Evolutionary conservation across 2,797 vertebrate species (phyloP).

Genomic region (Podarcis siculus): DNA sequence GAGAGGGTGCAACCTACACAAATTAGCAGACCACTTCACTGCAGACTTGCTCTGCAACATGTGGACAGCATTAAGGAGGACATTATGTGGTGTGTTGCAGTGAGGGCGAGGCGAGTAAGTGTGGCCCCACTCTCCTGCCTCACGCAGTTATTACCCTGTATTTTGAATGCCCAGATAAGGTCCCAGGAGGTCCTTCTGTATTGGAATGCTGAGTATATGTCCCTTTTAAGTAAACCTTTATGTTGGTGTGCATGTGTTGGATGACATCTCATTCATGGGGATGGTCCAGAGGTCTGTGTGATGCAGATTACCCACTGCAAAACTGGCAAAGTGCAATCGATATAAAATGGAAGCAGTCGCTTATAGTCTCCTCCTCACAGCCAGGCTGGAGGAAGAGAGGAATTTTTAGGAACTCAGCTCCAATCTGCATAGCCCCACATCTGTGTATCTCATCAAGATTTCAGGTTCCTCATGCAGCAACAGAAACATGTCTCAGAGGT

Average conservation of each 20-base stretch:
- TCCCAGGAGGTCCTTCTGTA: too few species aligned
- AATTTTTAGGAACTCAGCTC: not conserved
- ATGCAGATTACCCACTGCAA: not conserved
- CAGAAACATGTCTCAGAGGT: too few species aligned
- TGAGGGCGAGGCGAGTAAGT: too few species aligned
- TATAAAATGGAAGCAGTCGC: not conserved
- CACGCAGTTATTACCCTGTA: too few species aligned
- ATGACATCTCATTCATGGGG: not conserved
- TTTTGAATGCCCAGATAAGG: too few species aligned
- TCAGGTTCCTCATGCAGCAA: too few species aligned
- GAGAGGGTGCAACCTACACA: not conserved
- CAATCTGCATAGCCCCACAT: not conserved
- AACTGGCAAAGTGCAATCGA: not conserved
- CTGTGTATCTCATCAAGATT: too few species aligned
- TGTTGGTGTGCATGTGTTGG: too few species aligned
- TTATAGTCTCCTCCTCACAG: not conserved
- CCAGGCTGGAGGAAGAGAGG: not conserved
- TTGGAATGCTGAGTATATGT: too few species aligned
- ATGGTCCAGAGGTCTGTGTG: not conserved
- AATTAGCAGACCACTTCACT: not conserved
- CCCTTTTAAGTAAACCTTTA: too few species aligned
- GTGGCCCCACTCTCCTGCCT: too few species aligned
- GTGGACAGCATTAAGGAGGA: not conserved
- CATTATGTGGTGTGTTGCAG: too few species aligned
- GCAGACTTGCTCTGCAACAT: not conserved